A percentile compares a stretch with the other conserved stretches of the same genome.
These are phyloP conservation scores for Chloroceryle aenea DNA, from an alignment of 2,113 vertebrate species.

Conservation along the genomic window DNA sequence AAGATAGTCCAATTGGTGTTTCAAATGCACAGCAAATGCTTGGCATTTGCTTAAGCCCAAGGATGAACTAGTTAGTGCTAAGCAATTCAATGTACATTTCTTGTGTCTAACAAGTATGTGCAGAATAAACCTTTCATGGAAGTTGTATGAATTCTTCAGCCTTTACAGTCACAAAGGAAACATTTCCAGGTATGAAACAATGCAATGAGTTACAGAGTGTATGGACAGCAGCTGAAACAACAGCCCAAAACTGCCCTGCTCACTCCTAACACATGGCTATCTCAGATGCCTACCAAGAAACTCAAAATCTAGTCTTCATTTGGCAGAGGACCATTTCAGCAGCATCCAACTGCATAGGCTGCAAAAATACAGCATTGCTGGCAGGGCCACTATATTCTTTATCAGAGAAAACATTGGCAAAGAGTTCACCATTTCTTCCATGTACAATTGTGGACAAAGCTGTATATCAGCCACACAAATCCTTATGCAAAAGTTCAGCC, in stretches of 20 bases:
- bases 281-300: not conserved
- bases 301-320: not conserved
- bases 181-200: not conserved
- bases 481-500: not conserved
- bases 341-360: not conserved
- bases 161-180: not conserved
- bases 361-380: not conserved
- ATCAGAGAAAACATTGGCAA: not conserved
- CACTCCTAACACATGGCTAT: accelerated
- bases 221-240: not conserved
- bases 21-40: not conserved
- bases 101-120: not conserved
- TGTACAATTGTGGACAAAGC: not conserved
- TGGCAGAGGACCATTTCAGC: not conserved
- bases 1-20: not conserved
- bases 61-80: not conserved
- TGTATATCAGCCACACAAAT: not conserved
- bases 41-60: not conserved
- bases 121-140: not conserved
- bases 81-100: not conserved
- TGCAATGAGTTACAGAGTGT: not conserved
- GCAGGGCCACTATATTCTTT: not conserved
- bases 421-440: not conserved
- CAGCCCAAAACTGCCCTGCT: not conserved
- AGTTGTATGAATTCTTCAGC: not conserved